Evolutionary conservation across 2,888 invertebrate genomes (phyloP), one percentile per base, ranked within the genome.

Genomic region (Lycophotia porphyrea): DNA sequence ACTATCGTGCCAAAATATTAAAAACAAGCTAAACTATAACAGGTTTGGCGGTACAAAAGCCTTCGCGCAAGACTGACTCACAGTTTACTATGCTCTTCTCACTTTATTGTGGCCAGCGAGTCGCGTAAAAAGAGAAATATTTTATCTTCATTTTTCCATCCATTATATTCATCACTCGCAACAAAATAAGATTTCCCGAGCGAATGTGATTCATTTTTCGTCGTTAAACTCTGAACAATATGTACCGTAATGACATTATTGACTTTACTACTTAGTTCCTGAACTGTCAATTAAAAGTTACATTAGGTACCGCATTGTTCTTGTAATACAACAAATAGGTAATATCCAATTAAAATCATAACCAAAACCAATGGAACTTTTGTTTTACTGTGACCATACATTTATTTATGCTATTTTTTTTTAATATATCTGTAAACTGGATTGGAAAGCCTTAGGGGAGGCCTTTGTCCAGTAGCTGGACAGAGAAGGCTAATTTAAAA

Each of bases 231-330:
- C 27, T 21, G 42, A 55, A 76, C 52, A 70, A 69, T 63, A n/a
- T 15, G n/a, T n/a, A 24, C 34, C 34, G 5, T 39, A 2, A 9
- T 27, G 0, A 1, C n/a, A 58, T n/a, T 27, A 47, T 5, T 5
- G 5, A 21, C n/a, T 7, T 34, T n/a, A n/a, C 34, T 21, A 55
- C 21, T 44, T 31, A 44, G 55, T 27, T 58, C 9, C 27, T 34
- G 58, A 47, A 49, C 1, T 52, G 27, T 34, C n/a, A 39, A 80
- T 49, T 68, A 24, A 42, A 74, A 65, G 9, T 60, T 69, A 49
- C n/a, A 69, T 58, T 60, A 70, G 75, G 52, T 55, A 52, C 36
- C 44, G 42, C 65, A 70, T 80, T 82, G 76, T 82, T 82, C 39
- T 77, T 44, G 5, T 67, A 76, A 76, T 71, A n/a, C n/a, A 34